Conservation (phyloP, 2,113 vertebrate species). For the Diadophis punctatus region DNA sequence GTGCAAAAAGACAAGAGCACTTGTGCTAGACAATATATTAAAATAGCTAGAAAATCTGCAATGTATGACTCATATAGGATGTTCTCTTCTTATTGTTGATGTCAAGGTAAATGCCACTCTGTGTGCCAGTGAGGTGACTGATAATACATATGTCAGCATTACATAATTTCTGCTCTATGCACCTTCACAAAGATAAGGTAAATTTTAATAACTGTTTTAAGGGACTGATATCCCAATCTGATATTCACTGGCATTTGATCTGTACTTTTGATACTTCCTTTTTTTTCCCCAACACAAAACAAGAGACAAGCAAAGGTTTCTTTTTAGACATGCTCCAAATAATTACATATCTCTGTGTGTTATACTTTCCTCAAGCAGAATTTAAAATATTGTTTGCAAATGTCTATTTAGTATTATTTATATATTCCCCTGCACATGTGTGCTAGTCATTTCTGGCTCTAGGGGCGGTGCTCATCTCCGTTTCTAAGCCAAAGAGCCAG, state of each 20-base stretch:
- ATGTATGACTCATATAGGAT: neutral
- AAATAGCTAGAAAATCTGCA: neutral
- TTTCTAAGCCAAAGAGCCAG: no score
- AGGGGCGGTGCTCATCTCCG: no score
- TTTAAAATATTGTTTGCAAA: slow-evolving; percentile 13
- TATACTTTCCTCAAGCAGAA: neutral
- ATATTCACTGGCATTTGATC: neutral
- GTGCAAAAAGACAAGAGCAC: neutral
- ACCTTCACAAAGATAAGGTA: neutral
- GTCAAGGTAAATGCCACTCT: neutral
- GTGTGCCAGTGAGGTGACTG: neutral
- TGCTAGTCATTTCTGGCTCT: no score
- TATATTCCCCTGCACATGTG: no score
- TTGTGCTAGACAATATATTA: neutral
- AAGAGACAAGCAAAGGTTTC: neutral
- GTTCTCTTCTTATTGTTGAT: neutral
- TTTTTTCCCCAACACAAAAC: neutral
- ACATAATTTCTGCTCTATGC: neutral
- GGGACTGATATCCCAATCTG: neutral
- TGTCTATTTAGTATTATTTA: slow-evolving; percentile 4
- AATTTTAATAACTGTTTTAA: neutral
- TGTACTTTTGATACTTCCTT: neutral
- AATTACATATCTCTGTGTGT: neutral
- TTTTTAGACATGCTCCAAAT: neutral
- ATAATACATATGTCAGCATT: neutral